phyloP scores from a whole-genome alignment of 1,140 invertebrate species.

The Hestina assimilis region DNA sequence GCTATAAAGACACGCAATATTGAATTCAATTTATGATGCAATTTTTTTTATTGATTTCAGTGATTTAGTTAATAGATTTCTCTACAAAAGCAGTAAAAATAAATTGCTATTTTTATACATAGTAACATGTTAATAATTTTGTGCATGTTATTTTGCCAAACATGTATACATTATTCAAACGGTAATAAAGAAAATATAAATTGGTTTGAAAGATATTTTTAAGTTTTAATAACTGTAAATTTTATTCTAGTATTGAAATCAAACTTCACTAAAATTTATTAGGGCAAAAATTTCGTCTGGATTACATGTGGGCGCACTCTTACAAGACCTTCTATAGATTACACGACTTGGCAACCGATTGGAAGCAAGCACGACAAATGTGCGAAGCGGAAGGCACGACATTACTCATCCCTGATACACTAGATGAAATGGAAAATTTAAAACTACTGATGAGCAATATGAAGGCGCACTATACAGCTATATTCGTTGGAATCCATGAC shows the following conservation, averaged over 20 bases:
- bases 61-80: no score
- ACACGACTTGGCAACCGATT: constrained; percentile 49
- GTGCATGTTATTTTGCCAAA: constrained; percentile 2
- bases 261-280: no score
- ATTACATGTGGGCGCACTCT: constrained; percentile 56
- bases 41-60: no score
- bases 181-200: constrained; percentile 8
- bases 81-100: no score
- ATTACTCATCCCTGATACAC: constrained; percentile 43
- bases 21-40: no score
- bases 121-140: neutral
- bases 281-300: constrained; percentile 57
- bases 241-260: no score
- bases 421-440: constrained; percentile 59
- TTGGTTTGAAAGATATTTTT: no score
- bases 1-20: no score
- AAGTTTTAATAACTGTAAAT: no score
- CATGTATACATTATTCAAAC: neutral
- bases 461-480: constrained; percentile 53
- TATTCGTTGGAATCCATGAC: constrained; percentile 57
- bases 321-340: constrained; percentile 53
- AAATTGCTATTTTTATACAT: neutral
- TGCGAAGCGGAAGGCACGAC: constrained; percentile 55
- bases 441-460: constrained; percentile 59
- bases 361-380: constrained; percentile 51